A percentile compares a stretch with the other conserved stretches of the same genome.
Conservation (phyloP, 2,113 vertebrate species). For the Oxyruncus cristatus region DNA sequence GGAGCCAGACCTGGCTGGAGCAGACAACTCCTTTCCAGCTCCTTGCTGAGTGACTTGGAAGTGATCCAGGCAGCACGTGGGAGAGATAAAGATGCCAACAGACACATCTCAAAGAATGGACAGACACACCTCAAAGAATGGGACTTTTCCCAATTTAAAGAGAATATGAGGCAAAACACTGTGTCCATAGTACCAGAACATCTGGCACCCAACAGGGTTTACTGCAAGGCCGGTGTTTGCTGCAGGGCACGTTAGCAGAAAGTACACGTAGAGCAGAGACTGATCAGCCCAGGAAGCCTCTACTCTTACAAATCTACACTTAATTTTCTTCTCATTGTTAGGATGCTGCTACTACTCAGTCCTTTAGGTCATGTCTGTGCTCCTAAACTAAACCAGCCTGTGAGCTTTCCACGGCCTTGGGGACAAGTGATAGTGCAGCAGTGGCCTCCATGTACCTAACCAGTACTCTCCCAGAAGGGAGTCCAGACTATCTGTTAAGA, state of each 20-base stretch:
- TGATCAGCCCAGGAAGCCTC: background rate
- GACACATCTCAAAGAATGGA: background rate
- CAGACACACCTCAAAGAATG: background rate
- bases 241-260: background rate
- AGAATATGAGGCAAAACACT: background rate
- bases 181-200: background rate
- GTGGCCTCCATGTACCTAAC: background rate
- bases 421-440: background rate
- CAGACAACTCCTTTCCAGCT: background rate
- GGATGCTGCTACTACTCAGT: background rate
- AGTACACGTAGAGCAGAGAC: background rate
- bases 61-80: fast-evolving
- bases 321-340: background rate
- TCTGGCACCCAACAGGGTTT: background rate
- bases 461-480: background rate
- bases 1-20: background rate
- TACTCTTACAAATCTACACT: background rate
- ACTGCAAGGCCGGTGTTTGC: background rate
- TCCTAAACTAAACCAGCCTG: background rate
- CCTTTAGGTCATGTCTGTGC: background rate
- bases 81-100: background rate
- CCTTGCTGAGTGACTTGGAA: background rate
- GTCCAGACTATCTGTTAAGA: background rate
- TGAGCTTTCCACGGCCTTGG: background rate
- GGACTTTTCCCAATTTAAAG: background rate